Conservation (phyloP, 2,888 invertebrate species). For the Oxystoma pomonae region DNA sequence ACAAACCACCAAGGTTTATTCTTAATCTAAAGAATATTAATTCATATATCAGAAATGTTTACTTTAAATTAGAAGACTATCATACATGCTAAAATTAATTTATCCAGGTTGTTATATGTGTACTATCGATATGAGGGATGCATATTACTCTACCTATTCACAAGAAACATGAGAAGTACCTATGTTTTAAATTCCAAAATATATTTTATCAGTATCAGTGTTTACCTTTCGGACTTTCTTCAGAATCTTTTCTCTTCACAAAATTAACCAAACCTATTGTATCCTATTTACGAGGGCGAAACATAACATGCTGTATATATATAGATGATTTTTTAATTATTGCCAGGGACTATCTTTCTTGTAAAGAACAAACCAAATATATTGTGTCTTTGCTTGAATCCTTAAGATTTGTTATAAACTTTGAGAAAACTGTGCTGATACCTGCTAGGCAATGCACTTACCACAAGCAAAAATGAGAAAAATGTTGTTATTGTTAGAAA, state of each 20-base stretch:
- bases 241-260: no score
- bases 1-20: neutral
- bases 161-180: neutral
- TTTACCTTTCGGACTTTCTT: no score
- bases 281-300: neutral
- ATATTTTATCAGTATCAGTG: neutral
- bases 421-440: neutral
- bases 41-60: neutral
- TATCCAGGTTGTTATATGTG: neutral
- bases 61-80: conserved; percentile 6
- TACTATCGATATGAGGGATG: conserved; percentile 4
- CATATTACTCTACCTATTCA: conserved; percentile 2
- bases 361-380: no score
- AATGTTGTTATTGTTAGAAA: neutral
- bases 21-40: neutral
- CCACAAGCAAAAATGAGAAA: neutral
- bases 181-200: conserved; percentile 1
- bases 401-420: neutral
- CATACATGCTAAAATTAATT: neutral
- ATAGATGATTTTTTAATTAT: no score
- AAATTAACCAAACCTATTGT: no score
- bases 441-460: neutral
- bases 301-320: neutral
- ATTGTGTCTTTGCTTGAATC: neutral
- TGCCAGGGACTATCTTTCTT: no score